Evolutionary conservation across 2,888 invertebrate genomes (phyloP), one percentile per base, ranked within the genome.

Genomic region (Theristus sp.): DNA sequence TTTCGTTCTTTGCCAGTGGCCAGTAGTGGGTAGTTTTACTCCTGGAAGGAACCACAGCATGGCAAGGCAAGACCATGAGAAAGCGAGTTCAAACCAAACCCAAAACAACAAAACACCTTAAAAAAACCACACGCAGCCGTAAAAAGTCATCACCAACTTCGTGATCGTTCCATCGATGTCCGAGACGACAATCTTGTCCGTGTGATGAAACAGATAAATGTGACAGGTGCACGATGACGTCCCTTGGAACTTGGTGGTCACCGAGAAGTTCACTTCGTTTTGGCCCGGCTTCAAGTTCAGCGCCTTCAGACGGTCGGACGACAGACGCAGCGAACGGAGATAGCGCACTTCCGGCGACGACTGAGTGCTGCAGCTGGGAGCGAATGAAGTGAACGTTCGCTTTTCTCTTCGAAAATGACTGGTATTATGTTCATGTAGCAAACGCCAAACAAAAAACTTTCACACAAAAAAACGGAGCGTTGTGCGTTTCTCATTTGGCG

Each of bases 91-190:
- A 38, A 38, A 6, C 6, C 38, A 38, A 13, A 38, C 6, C 38
- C 38, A 6, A 38, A 38, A 38, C 38, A 38, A 38, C 38, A 38
- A 38, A 38, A 38, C 38, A 38, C 38, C 6, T 38, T 13, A 38
- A 13, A 6, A 6, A 38, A 38, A 38, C 38, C 6, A 38, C 38
- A n/a, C n/a, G n/a, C n/a, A n/a, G n/a, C n/a, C n/a, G n/a, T n/a
- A n/a, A n/a, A n/a, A 38, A 38, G 17, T 38, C 6, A 38, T 6
- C 38, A 17, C 68, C 67, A 69, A 86, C 83, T 89, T 94, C 60
- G 98, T 98, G 67, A 98, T 98, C 29, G 98, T 98, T 31, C 98
- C 98, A 77, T 99, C 98, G 73, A 99, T 96, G 75, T 99, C 98
- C 0, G 94, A 94, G 68, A 99, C 90, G 64, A 99, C 91, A 66